Percentiles rank a stretch among this genome's conserved stretches.
These are phyloP conservation scores for Cyphomyrus plagiostoma DNA, from an alignment of 2,113 vertebrate species.

Conservation along the genomic window DNA sequence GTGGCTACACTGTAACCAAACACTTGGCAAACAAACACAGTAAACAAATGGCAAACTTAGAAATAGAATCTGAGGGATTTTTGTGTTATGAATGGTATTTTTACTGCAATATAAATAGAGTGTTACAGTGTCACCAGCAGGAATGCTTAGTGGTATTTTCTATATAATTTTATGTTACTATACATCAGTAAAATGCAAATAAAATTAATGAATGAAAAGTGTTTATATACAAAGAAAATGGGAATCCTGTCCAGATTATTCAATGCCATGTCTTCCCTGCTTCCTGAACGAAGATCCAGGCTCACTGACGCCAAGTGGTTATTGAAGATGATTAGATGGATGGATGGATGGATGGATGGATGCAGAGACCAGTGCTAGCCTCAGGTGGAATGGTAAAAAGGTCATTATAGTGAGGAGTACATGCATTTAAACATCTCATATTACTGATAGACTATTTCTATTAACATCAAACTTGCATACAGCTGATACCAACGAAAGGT, in stretches of 20 bases:
- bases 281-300: not conserved
- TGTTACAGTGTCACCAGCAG: not conserved
- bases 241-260: not conserved
- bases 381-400: not conserved
- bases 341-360: not conserved
- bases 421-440: not conserved
- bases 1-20: not conserved
- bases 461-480: not conserved
- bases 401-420: not conserved
- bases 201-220: not conserved
- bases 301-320: not conserved
- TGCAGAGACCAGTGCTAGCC: not conserved
- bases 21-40: constrained; percentile 1
- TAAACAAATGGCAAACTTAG: not conserved
- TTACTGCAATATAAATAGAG: not conserved
- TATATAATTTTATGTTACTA: not conserved
- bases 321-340: not conserved
- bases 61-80: constrained; percentile 1
- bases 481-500: not conserved
- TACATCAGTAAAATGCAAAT: not conserved
- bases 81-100: not conserved
- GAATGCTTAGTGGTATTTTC: not conserved
- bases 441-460: not conserved
- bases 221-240: not conserved
- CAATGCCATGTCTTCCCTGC: not conserved